Conservation (phyloP, 2,888 invertebrate species). For the Drosophila mimetica region DNA sequence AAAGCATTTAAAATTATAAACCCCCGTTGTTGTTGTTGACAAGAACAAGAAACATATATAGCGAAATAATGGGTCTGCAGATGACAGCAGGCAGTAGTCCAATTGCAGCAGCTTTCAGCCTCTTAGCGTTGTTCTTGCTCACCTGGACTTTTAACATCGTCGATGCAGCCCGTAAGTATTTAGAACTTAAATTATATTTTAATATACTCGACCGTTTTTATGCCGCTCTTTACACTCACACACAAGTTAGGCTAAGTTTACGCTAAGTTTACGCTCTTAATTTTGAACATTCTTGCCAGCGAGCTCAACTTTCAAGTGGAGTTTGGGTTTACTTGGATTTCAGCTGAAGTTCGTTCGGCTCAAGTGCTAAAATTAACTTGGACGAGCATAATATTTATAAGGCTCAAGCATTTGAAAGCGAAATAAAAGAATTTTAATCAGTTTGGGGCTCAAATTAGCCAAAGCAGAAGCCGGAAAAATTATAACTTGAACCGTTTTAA, state of each 20-base stretch:
- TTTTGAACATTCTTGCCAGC: conserved; percentile 21
- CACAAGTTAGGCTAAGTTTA: conserved; percentile 26
- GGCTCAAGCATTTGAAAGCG: conserved; percentile 2
- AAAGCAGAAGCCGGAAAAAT: background rate
- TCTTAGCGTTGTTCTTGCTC: conserved; percentile 81
- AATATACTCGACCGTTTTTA: conserved; percentile 1
- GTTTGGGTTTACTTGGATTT: conserved; percentile 33
- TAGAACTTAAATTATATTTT: conserved; percentile 4
- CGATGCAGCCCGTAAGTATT: conserved; percentile 84
- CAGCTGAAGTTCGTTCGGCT: conserved; percentile 10
- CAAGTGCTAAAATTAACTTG: conserved; percentile 20
- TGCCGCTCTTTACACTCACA: conserved; percentile 11
- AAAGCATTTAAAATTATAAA: conserved; percentile 21
- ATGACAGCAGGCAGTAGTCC: conserved; percentile 84
- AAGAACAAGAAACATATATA: conserved; percentile 13
- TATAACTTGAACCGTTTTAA: background rate
- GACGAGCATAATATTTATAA: conserved; percentile 9
- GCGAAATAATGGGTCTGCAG: conserved; percentile 84
- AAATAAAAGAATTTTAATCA: background rate
- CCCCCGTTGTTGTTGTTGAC: conserved; percentile 51
- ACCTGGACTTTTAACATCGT: conserved; percentile 81
- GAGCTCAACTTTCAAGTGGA: conserved; percentile 28
- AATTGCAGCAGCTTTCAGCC: conserved; percentile 82
- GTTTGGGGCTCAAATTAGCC: conserved; percentile 1
- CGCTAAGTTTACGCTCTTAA: conserved; percentile 28